Conservation (phyloP, 2,888 invertebrate species). For the Adelognathus sp. region DNA sequence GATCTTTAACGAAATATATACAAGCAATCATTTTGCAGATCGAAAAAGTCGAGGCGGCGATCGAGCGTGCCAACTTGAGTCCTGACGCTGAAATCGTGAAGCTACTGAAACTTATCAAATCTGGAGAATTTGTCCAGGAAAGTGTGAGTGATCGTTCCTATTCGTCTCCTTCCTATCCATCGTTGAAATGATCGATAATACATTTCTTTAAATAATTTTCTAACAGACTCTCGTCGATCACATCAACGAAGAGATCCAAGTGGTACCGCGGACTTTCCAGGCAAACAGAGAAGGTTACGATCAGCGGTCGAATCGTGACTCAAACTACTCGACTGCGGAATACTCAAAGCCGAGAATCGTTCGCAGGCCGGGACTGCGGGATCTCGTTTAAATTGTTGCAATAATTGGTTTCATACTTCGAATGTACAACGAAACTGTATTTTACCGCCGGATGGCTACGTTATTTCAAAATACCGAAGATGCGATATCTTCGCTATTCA, state of each 20-base stretch:
- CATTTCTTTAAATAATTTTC: neutral
- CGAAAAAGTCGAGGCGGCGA: conserved; percentile 81
- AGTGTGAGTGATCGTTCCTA: conserved; percentile 19
- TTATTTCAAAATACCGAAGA: neutral
- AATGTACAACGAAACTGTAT: neutral
- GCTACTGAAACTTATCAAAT: conserved; percentile 82
- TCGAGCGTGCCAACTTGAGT: conserved; percentile 82
- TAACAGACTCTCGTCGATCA: conserved; percentile 47
- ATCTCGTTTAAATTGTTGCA: conserved; percentile 5
- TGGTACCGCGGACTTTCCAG: neutral
- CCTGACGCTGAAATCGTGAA: conserved; percentile 84
- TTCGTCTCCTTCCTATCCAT: neutral
- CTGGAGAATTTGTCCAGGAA: neutral
- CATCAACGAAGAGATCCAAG: conserved; percentile 15
- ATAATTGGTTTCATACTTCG: neutral
- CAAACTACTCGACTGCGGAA: neutral
- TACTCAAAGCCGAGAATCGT: neutral
- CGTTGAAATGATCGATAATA: too few species aligned
- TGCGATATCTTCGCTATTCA: neutral
- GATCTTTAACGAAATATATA: neutral
- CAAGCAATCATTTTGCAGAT: conserved; percentile 79
- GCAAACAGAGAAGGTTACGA: neutral
- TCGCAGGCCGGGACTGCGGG: conserved; percentile 40
- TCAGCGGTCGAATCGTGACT: neutral
- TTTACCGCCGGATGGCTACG: neutral